Conservation (phyloP, 1,140 invertebrate species). For the Galendromus occidentalis region DNA sequence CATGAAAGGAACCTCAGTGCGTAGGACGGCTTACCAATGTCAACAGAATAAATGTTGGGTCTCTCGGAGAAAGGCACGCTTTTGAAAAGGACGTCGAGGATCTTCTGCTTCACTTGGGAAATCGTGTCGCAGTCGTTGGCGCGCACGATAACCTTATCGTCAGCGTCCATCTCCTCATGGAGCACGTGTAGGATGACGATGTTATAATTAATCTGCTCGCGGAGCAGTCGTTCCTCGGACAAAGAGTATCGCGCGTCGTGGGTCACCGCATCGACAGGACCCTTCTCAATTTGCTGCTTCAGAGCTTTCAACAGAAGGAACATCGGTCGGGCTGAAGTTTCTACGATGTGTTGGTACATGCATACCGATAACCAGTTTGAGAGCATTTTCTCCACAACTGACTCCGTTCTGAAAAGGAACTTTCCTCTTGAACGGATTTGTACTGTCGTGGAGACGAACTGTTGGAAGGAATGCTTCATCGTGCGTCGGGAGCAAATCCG, state of each 20-base stretch:
- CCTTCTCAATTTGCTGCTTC: slow-evolving; percentile 96
- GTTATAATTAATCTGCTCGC: slow-evolving; percentile 32
- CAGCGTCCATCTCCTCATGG: slow-evolving; percentile 76
- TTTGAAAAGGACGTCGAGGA: slow-evolving; percentile 84
- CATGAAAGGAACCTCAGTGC: too few species aligned
- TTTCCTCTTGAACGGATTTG: too few species aligned
- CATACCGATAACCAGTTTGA: slow-evolving; percentile 95
- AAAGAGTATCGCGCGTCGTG: slow-evolving; percentile 34
- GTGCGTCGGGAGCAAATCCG: too few species aligned
- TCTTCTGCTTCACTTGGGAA: slow-evolving; percentile 90
- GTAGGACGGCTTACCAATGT: slow-evolving; percentile 36
- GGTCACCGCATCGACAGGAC: slow-evolving; percentile 61
- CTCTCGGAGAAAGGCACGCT: slow-evolving; percentile 78
- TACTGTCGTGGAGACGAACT: too few species aligned
- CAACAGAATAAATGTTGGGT: slow-evolving; percentile 70
- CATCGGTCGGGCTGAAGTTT: slow-evolving; percentile 76
- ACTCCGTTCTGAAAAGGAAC: slow-evolving; percentile 56
- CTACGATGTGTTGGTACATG: slow-evolving; percentile 84
- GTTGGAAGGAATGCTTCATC: too few species aligned
- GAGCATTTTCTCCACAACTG: slow-evolving; percentile 93
- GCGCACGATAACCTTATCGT: slow-evolving; percentile 76
- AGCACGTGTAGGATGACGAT: slow-evolving; percentile 59
- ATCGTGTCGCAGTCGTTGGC: slow-evolving; percentile 95
- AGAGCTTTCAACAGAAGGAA: slow-evolving; percentile 93
- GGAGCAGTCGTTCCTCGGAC: slow-evolving; percentile 33